Base-by-base conservation (phyloP, 2,888 invertebrate genomes). In the Dorcus parallelipipedus region DNA sequence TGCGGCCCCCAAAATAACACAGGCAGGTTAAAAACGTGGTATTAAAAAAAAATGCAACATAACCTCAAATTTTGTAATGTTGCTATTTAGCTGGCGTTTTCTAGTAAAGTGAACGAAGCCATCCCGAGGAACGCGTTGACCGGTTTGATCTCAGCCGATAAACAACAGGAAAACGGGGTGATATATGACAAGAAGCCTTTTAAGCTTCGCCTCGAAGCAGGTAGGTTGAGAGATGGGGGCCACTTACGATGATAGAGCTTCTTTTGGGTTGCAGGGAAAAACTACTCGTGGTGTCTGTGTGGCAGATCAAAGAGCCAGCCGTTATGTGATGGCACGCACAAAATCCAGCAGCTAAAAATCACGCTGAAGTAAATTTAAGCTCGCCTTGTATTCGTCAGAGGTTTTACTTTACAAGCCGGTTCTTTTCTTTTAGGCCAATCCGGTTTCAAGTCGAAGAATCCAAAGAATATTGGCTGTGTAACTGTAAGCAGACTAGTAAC, bases 401-500 rank as follows among this genome's bases (percentile, higher is more conserved):
- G 14, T 51, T 39, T 26, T 23, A 9, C 9, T 41, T 48, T 23
- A 2, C 47, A 14, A 14, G 14, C 14, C 14, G 1, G 14, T n/a
- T 41, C 17, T 49, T 48, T 54, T 42, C 52, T 79, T 80, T 43
- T 76, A 88, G 87, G 64, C 98, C 98, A 0, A 80, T 97, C 3
- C 80, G 83, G 59, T 97, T 97, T 73, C 82, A 83, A 65, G 95
- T 97, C 1, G 86, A 87, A 51, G 90, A 95, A 79, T 89, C 90
- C 0, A 93, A 93, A 69, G 92, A 94, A 14, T 97, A 96, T 75
- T 96, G 95, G 92, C 80, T 99, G n/a, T 99, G 99, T 76, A 95
- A 95, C 75, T 99, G 99, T 76, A 99, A 99, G 78, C 97, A 97
- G 74, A 95, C 97, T 0, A 85, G 85, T 50, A 91, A 93, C 67